Percentiles rank a stretch among this genome's conserved stretches.
Conservation (phyloP, 1,140 invertebrate genomes). For the Drosophila bipectinata region DNA sequence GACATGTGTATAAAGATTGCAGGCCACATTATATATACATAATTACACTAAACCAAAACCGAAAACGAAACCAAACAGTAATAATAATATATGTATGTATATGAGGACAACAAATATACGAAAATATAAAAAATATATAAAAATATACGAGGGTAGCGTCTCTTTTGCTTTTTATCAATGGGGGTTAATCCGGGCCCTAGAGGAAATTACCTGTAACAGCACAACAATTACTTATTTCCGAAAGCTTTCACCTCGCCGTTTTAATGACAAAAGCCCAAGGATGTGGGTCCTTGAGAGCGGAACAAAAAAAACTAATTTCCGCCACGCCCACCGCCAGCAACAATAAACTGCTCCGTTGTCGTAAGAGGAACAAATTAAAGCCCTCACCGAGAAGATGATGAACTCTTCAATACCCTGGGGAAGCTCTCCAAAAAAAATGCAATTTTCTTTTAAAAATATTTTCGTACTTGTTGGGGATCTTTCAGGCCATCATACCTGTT, state of each 20-base stretch:
- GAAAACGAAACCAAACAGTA: constrained; percentile 24
- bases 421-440: too few relatives aligned
- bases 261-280: constrained; percentile 52
- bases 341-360: constrained; percentile 39
- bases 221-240: constrained; percentile 60
- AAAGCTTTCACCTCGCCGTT: constrained; percentile 43
- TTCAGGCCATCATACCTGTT: too few relatives aligned
- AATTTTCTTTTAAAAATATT: too few relatives aligned
- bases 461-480: too few relatives aligned
- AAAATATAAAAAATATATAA: constrained; percentile 24
- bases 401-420: constrained; percentile 2
- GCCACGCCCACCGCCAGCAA: constrained; percentile 48
- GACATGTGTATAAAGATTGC: constrained; percentile 50
- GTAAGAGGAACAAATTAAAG: constrained; percentile 37
- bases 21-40: constrained; percentile 40
- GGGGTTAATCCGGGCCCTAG: constrained; percentile 35
- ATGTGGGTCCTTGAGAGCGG: constrained; percentile 12
- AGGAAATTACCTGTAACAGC: constrained; percentile 71
- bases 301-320: constrained; percentile 64
- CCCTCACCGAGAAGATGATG: neutral
- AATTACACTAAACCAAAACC: constrained; percentile 23
- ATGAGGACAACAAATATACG: constrained; percentile 59
- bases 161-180: constrained; percentile 9
- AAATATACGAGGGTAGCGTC: neutral
- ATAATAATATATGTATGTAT: constrained; percentile 43